Evolutionary conservation across 2,113 vertebrate species (phyloP).

Genomic region (Hepsetus odoe): DNA sequence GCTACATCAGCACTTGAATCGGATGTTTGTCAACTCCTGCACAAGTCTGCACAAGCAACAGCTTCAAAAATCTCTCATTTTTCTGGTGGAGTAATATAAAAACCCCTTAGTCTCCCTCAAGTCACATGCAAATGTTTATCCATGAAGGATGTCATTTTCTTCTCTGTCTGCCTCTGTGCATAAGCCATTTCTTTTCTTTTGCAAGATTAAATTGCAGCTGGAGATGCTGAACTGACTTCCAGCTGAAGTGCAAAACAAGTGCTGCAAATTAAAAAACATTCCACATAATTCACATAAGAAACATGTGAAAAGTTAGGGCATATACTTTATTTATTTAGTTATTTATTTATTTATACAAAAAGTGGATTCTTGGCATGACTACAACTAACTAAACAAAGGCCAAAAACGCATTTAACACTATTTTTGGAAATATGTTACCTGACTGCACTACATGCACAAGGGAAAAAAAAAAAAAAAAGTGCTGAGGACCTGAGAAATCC

Average conservation of each 20-base stretch:
- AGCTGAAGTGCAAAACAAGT: background rate
- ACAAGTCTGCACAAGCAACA: background rate
- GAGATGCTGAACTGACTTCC: background rate
- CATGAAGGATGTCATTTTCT: background rate
- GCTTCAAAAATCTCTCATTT: background rate
- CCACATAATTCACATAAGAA: no score
- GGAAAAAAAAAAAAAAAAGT: conserved; percentile 48
- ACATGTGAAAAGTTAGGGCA: no score
- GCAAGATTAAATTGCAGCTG: background rate
- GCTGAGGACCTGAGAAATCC: conserved; percentile 59
- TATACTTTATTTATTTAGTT: no score
- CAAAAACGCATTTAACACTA: background rate
- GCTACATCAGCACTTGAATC: conserved; percentile 59
- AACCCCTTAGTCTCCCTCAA: background rate
- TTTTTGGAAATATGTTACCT: conserved; percentile 22
- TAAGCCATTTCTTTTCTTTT: background rate
- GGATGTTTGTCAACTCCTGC: conserved; percentile 47
- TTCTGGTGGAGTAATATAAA: background rate
- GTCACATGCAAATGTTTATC: background rate
- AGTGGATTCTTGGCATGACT: background rate
- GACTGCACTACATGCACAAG: conserved; percentile 37
- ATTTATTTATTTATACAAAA: background rate
- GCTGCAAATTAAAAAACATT: background rate
- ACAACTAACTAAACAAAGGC: background rate
- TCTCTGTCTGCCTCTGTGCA: background rate